phyloP scores from a whole-genome alignment of 2,888 invertebrate genomes.

The Lamellibrachia columna region DNA sequence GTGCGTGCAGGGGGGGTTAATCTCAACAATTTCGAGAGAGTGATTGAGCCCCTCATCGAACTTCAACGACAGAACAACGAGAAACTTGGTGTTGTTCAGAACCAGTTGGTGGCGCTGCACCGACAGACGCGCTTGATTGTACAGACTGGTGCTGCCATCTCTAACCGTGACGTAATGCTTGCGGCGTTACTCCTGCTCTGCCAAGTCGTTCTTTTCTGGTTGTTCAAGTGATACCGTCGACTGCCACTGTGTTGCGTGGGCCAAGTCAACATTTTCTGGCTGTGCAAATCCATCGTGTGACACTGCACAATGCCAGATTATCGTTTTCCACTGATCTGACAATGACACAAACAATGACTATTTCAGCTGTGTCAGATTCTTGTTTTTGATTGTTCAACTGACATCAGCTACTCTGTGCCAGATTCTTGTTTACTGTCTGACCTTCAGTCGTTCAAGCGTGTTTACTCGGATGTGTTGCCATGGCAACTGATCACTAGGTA shows the following conservation, averaged over 20 bases:
- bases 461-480: neutral
- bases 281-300: neutral
- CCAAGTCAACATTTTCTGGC: neutral
- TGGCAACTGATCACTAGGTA: neutral
- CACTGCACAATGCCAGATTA: neutral
- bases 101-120: slow-evolving; percentile 28
- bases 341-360: neutral
- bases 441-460: slow-evolving; percentile 3
- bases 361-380: slow-evolving; percentile 1
- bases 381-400: neutral
- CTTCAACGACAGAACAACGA: slow-evolving; percentile 35
- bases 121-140: neutral
- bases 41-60: slow-evolving; percentile 29
- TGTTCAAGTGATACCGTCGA: slow-evolving; percentile 24
- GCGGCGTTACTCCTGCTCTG: slow-evolving; percentile 23
- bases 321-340: neutral
- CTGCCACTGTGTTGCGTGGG: neutral
- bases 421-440: slow-evolving; percentile 5
- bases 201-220: slow-evolving; percentile 28
- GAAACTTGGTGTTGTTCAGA: slow-evolving; percentile 34
- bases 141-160: slow-evolving; percentile 7
- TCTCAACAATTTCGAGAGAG: neutral
- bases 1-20: neutral
- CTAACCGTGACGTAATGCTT: slow-evolving; percentile 27
- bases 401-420: neutral